Percentiles rank a stretch among this genome's conserved stretches.
Evolutionary conservation across 2,797 vertebrate species (phyloP).

Genomic region (Enteromius thamalakanensis): DNA sequence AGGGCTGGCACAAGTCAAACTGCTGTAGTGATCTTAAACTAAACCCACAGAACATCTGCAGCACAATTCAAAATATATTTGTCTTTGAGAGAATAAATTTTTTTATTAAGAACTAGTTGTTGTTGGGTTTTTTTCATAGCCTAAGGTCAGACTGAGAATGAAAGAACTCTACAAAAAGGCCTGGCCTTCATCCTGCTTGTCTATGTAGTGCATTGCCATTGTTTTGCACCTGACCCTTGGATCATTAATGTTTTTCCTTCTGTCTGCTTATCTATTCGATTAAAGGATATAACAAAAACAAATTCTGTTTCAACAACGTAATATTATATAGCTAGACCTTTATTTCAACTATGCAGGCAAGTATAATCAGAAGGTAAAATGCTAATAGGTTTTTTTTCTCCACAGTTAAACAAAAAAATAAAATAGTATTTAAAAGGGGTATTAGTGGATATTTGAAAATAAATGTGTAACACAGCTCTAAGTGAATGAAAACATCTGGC

Average conservation of each 20-base stretch:
- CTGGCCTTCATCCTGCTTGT: constrained; percentile 9
- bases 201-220: not conserved
- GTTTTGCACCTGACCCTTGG: constrained; percentile 11
- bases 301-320: not conserved
- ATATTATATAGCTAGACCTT: not conserved
- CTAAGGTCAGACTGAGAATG: not conserved
- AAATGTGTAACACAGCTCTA: too few relatives aligned
- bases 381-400: not conserved
- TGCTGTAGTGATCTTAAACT: not conserved
- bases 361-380: not conserved
- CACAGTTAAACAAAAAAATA: not conserved
- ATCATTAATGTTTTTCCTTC: not conserved
- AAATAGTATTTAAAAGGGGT: too few relatives aligned
- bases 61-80: not conserved
- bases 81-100: not conserved
- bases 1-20: not conserved
- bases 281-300: not conserved
- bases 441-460: too few relatives aligned
- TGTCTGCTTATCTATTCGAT: not conserved
- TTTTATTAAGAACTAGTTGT: not conserved
- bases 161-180: constrained; percentile 14
- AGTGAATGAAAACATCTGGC: too few relatives aligned
- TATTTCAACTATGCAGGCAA: not conserved
- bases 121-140: not conserved
- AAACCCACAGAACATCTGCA: constrained; percentile 31